Evolutionary conservation across 2,888 invertebrate species (phyloP), one percentile per base, ranked within the genome.

Genomic region (Pseudolycoriella hygida): DNA sequence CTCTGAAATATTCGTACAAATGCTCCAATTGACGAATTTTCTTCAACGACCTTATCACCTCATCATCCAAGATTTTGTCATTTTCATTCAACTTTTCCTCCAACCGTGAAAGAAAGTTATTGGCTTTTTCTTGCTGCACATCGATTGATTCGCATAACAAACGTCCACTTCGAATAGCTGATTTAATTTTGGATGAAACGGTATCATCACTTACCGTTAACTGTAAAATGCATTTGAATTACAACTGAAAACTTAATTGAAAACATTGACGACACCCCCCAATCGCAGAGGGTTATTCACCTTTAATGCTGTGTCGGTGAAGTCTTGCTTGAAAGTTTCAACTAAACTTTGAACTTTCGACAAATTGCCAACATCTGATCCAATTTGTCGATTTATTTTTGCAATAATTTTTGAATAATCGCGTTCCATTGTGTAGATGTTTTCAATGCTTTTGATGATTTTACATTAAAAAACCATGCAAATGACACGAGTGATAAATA

Each of bases 151-250:
- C 55, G 48, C 66, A 60, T 32, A 68, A 61, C 50, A 67, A 61
- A 54, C 77, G 74, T 10, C 80, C 74, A 52, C 71, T 72, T 49
- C 71, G 66, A n/a, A 81, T 64, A 1, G 76, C 73, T n/a, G 70
- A 63, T 53, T 74, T 71, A 38, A 80, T 66, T 56, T 72, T 75
- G 14, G 74, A 73, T 2, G 74, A 73, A n/a, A 74, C 74, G 53
- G 76, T 73, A 51, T 68, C 67, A 53, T 74, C 76, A 12, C 70
- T 72, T 56, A 74, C 61, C 50, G 75, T 71, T 25, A 83, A 59
- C 81, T 83, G 11, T 15, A 43, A 11, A 40, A 12, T 19, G 40
- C 11, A 10, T 14, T 34, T 14, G 5, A 14, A 34, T 30, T 30
- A 30, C 30, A 10, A 30, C 6, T 30, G 6, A 30, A 30, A 30